Evolutionary conservation across 2,797 vertebrate genomes (phyloP).

Genomic region (Ctenopoma kingsleyae): DNA sequence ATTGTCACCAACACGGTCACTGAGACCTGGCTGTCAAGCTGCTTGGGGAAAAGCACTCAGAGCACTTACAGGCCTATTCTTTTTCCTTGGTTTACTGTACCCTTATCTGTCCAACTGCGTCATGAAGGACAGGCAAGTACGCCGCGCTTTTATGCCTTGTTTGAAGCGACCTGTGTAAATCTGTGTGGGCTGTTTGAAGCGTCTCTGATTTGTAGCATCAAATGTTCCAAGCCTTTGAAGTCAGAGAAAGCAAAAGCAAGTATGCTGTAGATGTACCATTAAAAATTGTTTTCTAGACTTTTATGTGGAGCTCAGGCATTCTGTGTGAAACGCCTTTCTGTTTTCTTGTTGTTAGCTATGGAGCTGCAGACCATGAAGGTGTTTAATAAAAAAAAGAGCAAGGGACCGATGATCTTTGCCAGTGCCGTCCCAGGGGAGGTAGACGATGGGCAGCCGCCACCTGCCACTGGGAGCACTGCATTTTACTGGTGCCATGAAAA

Average conservation of each 20-base stretch:
- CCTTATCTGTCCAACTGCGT: slow-evolving; percentile 57
- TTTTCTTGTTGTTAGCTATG: slow-evolving; percentile 52
- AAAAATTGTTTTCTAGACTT: slow-evolving; percentile 61
- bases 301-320: slow-evolving; percentile 70
- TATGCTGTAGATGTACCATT: slow-evolving; percentile 33
- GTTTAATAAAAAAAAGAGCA: slow-evolving; percentile 76
- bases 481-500: slow-evolving; percentile 83
- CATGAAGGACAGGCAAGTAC: slow-evolving; percentile 58
- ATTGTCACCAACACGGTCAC: slow-evolving; percentile 81
- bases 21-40: slow-evolving; percentile 78
- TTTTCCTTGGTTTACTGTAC: slow-evolving; percentile 57
- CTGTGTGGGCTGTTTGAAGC: slow-evolving; percentile 61
- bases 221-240: slow-evolving; percentile 65
- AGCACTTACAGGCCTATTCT: slow-evolving; percentile 68
- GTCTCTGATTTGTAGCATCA: slow-evolving; percentile 60
- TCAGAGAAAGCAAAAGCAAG: slow-evolving; percentile 46
- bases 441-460: slow-evolving; percentile 75
- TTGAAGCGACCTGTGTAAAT: slow-evolving; percentile 59
- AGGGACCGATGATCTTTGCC: slow-evolving; percentile 68
- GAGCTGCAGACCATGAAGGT: slow-evolving; percentile 70
- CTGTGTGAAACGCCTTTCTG: slow-evolving; percentile 59
- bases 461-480: slow-evolving; percentile 79
- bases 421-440: slow-evolving; percentile 45
- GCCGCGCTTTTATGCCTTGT: slow-evolving; percentile 35
- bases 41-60: slow-evolving; percentile 71